A percentile compares a stretch with the other conserved stretches of the same genome.
Conservation (phyloP, 2,113 vertebrate species). For the Bothrops jararaca region DNA sequence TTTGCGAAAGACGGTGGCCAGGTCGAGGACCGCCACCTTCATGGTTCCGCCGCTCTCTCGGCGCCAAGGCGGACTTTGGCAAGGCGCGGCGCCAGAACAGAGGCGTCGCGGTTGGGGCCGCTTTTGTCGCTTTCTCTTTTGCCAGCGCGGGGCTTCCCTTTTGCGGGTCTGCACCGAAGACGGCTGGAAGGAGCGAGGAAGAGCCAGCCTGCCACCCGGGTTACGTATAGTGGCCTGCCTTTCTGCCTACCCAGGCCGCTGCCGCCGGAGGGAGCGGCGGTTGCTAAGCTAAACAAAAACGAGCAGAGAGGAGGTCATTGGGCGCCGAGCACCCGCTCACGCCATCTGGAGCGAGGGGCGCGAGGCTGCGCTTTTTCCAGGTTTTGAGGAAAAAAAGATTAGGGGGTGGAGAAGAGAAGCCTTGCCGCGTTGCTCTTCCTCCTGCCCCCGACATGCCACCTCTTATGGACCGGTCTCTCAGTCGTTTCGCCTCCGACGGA, state of each 20-base stretch:
- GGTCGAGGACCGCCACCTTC: slow-evolving; percentile 63
- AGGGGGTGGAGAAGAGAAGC: background rate
- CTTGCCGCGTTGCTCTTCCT: background rate
- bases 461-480: background rate
- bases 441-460: background rate
- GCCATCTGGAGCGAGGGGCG: background rate
- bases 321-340: slow-evolving; percentile 15
- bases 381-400: background rate
- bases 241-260: background rate
- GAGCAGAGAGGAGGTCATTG: slow-evolving; percentile 51
- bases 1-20: slow-evolving; percentile 59
- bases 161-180: background rate
- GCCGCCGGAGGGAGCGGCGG: slow-evolving; percentile 32
- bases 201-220: background rate
- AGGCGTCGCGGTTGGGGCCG: background rate
- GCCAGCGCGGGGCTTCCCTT: background rate
- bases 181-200: background rate
- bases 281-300: slow-evolving; percentile 73
- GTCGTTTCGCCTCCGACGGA: background rate
- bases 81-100: background rate
- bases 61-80: background rate
- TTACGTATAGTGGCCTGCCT: background rate
- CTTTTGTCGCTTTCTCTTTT: background rate
- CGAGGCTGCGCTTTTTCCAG: background rate
- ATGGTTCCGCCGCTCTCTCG: slow-evolving; percentile 9